Evolutionary conservation across 2,797 vertebrate species (phyloP), one percentile per base, ranked within the genome.

Genomic region (Acipenser transmontanus): DNA sequence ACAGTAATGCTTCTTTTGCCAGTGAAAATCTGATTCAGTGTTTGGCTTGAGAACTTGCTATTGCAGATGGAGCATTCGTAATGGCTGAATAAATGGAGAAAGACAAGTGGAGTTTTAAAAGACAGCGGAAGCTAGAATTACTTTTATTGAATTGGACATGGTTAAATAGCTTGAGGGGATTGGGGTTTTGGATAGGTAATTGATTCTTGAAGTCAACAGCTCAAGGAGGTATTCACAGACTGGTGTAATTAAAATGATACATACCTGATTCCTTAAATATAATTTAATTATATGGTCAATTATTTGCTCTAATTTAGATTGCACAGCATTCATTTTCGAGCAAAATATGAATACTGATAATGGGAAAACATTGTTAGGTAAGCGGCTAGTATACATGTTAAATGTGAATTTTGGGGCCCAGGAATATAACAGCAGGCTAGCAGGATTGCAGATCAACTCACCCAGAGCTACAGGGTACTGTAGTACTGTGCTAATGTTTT

Each of bases 101-200:
- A 64, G 68, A 80, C 71, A 74, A 74, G 77, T 72, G 63, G 78
- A 71, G 17, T 52, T 64, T 64, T 49, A 64, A 59, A 66, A 49
- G 56, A 48, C 56, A 47, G 54, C 12, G 9, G 17, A 49, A 13
- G 8, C 17, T 14, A 7, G 77, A 81, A 84, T 79, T 77, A 78
- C 71, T 73, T 86, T 87, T 82, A 89, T 87, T 74, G 75, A 88
- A 81, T 71, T 71, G 81, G 85, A 87, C 77, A 75, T 74, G 62
- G 70, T 84, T 79, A 88, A 87, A 88, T 83, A 76, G 81, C 79
- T 80, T 81, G 76, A 78, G 76, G 75, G 75, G 77, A 78, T 78
- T 76, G 77, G 73, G 77, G 74, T 69, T 77, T 67, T 74, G 68
- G 76, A 78, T 71, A 64, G 73, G 76, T 84, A 88, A 91, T 87